These are phyloP conservation scores for Cherax quadricarinatus DNA, from an alignment of 1,140 invertebrate species.

Conservation along the genomic window DNA sequence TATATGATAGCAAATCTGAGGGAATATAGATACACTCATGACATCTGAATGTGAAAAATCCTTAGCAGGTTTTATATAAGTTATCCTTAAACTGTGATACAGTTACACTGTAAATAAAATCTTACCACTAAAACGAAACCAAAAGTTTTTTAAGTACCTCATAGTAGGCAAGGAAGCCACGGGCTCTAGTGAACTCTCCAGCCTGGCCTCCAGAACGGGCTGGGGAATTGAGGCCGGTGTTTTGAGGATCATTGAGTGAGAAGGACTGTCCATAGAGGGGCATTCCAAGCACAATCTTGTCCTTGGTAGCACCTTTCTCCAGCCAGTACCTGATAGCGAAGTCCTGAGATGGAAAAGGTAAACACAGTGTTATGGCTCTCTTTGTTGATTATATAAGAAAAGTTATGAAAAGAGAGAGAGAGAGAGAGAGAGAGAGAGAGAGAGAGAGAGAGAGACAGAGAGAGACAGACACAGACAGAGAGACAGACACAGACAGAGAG, in stretches of 20 bases:
- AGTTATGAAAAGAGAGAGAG: neutral
- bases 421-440: neutral
- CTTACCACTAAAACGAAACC: no score
- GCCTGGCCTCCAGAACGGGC: conserved; percentile 81
- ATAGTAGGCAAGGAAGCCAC: conserved; percentile 90
- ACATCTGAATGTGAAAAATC: no score
- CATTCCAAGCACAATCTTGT: conserved; percentile 83
- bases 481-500: no score
- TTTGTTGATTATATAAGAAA: neutral
- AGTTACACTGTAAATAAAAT: no score
- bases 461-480: neutral
- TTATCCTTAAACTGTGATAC: no score
- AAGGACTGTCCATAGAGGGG: conserved; percentile 84
- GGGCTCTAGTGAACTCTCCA: conserved; percentile 86
- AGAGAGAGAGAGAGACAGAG: neutral
- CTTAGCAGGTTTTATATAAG: no score
- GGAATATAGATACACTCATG: neutral
- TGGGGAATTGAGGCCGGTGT: conserved; percentile 80
- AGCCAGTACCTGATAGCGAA: conserved; percentile 82
- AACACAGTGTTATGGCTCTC: neutral
- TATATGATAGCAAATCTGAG: conserved; percentile 73
- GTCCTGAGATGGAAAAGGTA: conserved; percentile 78
- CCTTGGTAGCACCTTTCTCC: conserved; percentile 79
- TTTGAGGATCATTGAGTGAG: conserved; percentile 78
- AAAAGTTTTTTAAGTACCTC: conserved; percentile 80